These are phyloP conservation scores for Pantelozetes paolii DNA, from an alignment of 2,888 invertebrate species.

Conservation along the genomic window DNA sequence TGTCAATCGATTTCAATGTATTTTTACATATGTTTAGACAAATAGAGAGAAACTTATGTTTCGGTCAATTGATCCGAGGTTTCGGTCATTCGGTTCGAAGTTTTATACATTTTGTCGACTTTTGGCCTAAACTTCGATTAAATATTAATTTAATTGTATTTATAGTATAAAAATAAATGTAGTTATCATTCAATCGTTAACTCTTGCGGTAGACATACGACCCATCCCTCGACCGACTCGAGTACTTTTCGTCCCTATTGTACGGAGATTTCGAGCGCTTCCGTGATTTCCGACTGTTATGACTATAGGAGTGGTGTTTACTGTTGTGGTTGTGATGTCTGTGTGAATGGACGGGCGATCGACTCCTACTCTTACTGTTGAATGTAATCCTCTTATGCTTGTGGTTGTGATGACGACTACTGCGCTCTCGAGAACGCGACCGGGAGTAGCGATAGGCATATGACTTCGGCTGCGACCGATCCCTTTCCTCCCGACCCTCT, in stretches of 20 bases:
- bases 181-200: background rate
- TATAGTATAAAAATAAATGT: conserved; percentile 3
- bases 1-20: background rate
- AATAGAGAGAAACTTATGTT: background rate
- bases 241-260: background rate
- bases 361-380: conserved; percentile 18
- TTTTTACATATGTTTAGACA: conserved; percentile 21
- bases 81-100: background rate
- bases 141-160: background rate
- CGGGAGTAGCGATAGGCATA: background rate
- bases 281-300: background rate
- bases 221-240: background rate
- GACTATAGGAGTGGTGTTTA: conserved; percentile 26
- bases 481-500: background rate
- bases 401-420: conserved; percentile 18
- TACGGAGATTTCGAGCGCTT: conserved; percentile 17
- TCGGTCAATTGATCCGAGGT: background rate
- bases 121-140: conserved; percentile 3
- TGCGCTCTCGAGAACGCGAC: background rate
- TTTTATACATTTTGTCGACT: conserved; percentile 5
- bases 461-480: background rate
- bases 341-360: conserved; percentile 23
- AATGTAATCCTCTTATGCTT: conserved; percentile 18
- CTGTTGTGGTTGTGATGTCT: conserved; percentile 22
- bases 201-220: background rate